Evolutionary conservation across 2,888 invertebrate genomes (phyloP).

Genomic region (Synanthedon andrenaeformis): DNA sequence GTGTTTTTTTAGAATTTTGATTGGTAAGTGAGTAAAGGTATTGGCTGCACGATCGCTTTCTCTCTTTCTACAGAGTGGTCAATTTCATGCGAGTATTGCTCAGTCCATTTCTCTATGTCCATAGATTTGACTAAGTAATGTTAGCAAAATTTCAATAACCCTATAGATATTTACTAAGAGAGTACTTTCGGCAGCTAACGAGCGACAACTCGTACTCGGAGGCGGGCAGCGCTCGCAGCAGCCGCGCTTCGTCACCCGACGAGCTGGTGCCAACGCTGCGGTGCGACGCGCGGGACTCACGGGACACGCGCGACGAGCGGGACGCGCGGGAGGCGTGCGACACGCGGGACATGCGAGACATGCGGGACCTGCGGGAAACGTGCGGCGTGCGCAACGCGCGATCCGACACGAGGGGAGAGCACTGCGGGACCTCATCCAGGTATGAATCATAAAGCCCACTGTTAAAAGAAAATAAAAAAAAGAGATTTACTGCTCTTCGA

Average conservation of each 20-base stretch:
- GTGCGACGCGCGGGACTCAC: conserved; percentile 8
- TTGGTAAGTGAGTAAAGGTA: no score
- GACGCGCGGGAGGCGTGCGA: conserved; percentile 73
- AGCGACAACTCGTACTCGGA: conserved; percentile 65
- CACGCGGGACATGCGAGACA: conserved; percentile 10
- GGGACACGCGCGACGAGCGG: conserved; percentile 2
- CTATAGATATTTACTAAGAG: no score
- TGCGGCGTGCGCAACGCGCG: background rate
- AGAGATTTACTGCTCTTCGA: background rate
- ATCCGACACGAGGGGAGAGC: background rate
- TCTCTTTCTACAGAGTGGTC: no score
- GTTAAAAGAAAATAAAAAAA: background rate
- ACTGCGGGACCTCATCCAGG: background rate
- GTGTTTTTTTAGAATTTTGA: no score
- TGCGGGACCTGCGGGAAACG: conserved; percentile 2
- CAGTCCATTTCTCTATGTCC: no score
- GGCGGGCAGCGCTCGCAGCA: conserved; percentile 66
- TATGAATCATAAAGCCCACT: background rate
- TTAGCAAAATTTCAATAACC: no score
- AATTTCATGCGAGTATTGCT: no score
- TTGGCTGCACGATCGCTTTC: no score
- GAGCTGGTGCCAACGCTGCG: conserved; percentile 71
- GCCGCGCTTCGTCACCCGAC: conserved; percentile 74
- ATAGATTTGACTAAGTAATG: no score
- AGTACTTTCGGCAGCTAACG: conserved; percentile 29